Conservation (phyloP, 2,888 invertebrate genomes). For the Anthrax anthrax region DNA sequence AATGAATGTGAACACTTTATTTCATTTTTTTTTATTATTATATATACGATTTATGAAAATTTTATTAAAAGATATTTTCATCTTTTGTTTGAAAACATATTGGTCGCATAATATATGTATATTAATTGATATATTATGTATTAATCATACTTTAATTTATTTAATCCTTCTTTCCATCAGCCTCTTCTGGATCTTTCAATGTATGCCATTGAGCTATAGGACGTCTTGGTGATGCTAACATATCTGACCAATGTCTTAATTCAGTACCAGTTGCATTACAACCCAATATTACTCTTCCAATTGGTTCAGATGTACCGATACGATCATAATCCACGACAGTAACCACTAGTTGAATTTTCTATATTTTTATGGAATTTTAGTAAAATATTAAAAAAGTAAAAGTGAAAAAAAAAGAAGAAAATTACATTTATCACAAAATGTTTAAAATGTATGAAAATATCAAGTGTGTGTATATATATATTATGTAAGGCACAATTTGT, state of each 20-base stretch:
- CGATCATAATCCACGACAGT: slow-evolving; percentile 99
- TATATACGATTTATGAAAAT: no score
- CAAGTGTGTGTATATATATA: no score
- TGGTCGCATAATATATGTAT: no score
- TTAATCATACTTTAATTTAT: no score
- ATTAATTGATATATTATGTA: no score
- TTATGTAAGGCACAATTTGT: no score
- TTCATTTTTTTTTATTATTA: no score
- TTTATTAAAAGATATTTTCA: not conserved
- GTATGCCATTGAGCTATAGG: slow-evolving; percentile 99
- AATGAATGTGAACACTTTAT: no score
- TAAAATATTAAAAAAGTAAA: not conserved
- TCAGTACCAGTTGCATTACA: slow-evolving; percentile 97
- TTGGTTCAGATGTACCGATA: slow-evolving; percentile 98
- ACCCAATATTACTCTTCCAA: slow-evolving; percentile 92
- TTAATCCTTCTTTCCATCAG: slow-evolving; percentile 21
- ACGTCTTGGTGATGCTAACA: slow-evolving; percentile 96
- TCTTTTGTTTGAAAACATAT: no score
- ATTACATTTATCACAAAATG: slow-evolving; percentile 20
- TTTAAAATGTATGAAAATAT: slow-evolving; percentile 12
- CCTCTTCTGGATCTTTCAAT: slow-evolving; percentile 90
- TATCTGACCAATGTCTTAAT: slow-evolving; percentile 98
- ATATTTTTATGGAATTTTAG: slow-evolving; percentile 7
- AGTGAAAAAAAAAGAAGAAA: not conserved
- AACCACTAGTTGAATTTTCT: slow-evolving; percentile 98